phyloP scores from a whole-genome alignment of 1,140 invertebrate genomes.

The Pteromalus puparum region DNA sequence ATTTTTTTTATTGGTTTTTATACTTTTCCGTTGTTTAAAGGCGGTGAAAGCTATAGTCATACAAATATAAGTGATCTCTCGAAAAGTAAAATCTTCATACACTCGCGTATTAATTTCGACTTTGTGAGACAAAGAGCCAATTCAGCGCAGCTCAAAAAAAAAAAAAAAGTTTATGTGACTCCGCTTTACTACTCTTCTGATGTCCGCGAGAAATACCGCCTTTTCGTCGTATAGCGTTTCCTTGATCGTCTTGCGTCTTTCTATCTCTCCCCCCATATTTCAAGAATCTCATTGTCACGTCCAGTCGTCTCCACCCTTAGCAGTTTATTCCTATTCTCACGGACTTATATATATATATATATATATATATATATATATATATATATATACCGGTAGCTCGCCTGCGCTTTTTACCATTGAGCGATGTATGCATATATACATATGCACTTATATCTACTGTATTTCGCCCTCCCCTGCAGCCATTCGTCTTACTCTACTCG shows the following conservation, averaged over 20 bases:
- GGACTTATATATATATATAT: no score
- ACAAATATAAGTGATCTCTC: no score
- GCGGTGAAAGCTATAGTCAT: no score
- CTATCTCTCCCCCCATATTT: neutral
- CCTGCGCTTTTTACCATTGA: neutral
- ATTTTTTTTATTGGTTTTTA: no score
- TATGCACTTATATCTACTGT: no score
- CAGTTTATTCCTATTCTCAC: neutral
- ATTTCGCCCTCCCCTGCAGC: neutral
- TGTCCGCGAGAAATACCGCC: neutral
- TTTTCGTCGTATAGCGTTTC: neutral
- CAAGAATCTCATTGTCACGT: neutral
- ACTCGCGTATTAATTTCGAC: no score
- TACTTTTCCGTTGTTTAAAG: no score
- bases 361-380: neutral
- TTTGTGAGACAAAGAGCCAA: neutral
- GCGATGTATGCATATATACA: neutral
- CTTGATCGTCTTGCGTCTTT: neutral
- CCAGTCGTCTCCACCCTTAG: neutral
- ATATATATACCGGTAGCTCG: neutral
- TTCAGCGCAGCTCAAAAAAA: neutral
- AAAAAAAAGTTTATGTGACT: neutral
- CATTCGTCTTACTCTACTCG: neutral
- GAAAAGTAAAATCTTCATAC: no score
- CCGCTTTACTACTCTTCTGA: neutral